Percentiles rank a stretch among this genome's conserved stretches.
Conservation (phyloP, 1,140 invertebrate genomes). For the Euwallacea fornicatus region DNA sequence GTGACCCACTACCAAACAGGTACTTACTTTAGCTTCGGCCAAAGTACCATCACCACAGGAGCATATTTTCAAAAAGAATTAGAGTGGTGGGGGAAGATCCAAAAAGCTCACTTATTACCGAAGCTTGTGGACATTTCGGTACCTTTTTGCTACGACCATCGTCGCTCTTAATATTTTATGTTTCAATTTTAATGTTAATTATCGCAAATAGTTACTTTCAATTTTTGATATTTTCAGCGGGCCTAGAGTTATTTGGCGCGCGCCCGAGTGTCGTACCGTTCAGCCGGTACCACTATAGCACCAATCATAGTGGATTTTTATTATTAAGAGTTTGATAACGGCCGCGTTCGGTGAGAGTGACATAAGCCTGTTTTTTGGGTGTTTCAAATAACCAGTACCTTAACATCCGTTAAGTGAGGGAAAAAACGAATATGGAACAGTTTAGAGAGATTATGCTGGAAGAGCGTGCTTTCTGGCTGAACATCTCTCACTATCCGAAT, state of each 20-base stretch:
- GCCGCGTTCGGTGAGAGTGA: background rate
- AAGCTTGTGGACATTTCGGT: background rate
- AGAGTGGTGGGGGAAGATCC: conserved; percentile 1
- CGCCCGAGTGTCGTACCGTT: conserved; percentile 15
- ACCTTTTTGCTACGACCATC: background rate
- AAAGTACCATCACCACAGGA: conserved; percentile 7
- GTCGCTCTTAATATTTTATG: background rate
- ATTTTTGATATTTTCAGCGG: conserved; percentile 14
- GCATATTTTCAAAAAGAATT: conserved; percentile 7
- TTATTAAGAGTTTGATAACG: conserved; percentile 8
- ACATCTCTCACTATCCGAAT: conserved; percentile 28
- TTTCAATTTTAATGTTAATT: background rate
- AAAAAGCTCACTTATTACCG: conserved; percentile 10
- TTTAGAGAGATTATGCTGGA: conserved; percentile 19
- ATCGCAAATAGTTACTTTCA: conserved; percentile 3
- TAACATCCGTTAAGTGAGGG: background rate
- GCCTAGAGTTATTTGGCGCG: conserved; percentile 4
- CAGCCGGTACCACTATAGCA: background rate
- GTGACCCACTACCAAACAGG: background rate
- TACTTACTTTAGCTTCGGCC: conserved; percentile 1
- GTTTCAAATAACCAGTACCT: background rate
- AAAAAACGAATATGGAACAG: conserved; percentile 14
- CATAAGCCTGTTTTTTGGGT: conserved; percentile 7
- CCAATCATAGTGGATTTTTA: conserved; percentile 7
- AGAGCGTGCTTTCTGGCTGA: conserved; percentile 17